Percentiles rank a stretch among this genome's conserved stretches.
These are phyloP conservation scores for Geococcyx californianus DNA, from an alignment of 2,113 vertebrate genomes.

Conservation along the genomic window DNA sequence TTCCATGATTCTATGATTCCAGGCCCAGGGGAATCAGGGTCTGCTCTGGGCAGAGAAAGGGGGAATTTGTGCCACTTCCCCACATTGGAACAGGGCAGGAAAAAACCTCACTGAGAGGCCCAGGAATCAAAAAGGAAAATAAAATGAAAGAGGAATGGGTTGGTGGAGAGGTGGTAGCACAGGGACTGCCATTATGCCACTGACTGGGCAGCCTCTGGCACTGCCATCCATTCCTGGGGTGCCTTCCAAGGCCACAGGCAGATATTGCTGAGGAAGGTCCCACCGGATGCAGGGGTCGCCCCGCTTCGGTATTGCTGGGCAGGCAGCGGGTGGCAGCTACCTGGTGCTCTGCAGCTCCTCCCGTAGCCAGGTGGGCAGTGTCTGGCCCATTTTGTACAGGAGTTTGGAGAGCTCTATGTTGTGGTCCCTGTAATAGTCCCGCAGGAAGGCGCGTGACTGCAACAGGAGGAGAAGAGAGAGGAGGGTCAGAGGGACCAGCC, in stretches of 20 bases:
- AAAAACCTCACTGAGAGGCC: not conserved
- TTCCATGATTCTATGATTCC: too few relatives aligned
- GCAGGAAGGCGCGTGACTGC: slow-evolving; percentile 90
- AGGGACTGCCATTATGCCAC: not conserved
- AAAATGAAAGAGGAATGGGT: not conserved
- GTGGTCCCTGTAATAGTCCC: slow-evolving; percentile 94
- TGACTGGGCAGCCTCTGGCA: not conserved
- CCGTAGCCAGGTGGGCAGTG: slow-evolving; percentile 91
- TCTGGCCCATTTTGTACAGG: slow-evolving; percentile 95
- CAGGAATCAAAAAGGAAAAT: not conserved
- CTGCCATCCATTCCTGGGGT: not conserved
- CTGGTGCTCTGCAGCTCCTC: slow-evolving; percentile 96
- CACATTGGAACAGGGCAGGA: not conserved
- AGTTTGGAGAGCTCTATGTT: slow-evolving; percentile 96
- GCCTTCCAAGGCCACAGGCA: not conserved
- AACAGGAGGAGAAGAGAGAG: not conserved
- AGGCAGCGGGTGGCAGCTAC: slow-evolving; percentile 75
- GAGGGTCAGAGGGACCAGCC: not conserved
- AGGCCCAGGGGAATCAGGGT: not conserved
- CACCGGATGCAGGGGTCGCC: not conserved
- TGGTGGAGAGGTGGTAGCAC: not conserved
- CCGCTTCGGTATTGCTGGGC: not conserved
- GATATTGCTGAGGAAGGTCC: slow-evolving; percentile 69
- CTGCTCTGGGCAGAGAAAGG: not conserved
- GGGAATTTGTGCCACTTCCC: not conserved